phyloP scores from a whole-genome alignment of 2,113 vertebrate species.

The Nycticorax nycticorax region DNA sequence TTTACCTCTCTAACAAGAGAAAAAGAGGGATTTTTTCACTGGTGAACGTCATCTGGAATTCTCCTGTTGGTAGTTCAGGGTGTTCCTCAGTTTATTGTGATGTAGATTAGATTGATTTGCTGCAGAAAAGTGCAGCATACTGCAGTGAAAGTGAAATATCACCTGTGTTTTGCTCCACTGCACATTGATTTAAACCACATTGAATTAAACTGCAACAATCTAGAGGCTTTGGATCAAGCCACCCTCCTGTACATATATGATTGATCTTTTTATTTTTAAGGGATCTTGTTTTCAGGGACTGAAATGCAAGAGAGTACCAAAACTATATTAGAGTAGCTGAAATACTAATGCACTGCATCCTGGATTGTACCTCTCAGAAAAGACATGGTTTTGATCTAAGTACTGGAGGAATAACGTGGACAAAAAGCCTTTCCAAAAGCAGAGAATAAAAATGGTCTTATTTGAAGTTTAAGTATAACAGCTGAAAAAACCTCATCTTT shows the following conservation, averaged over 20 bases:
- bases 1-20: not conserved
- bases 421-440: constrained; percentile 48
- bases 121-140: not conserved
- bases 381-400: constrained; percentile 9
- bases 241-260: not conserved
- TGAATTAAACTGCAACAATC: not conserved
- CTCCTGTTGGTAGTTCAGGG: not conserved
- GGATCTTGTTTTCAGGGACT: not conserved
- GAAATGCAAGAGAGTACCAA: not conserved
- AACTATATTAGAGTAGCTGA: not conserved
- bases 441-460: constrained; percentile 39
- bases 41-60: not conserved
- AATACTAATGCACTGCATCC: not conserved
- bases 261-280: not conserved
- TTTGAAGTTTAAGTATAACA: constrained; percentile 40
- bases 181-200: not conserved
- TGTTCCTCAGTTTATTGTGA: not conserved
- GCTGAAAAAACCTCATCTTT: constrained; percentile 48
- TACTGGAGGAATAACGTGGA: not conserved
- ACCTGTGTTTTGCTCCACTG: not conserved
- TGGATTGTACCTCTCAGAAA: not conserved
- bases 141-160: constrained; percentile 16
- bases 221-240: not conserved
- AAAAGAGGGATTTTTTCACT: not conserved
- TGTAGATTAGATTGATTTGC: not conserved